These are phyloP conservation scores for Coenobita brevimanus DNA, from an alignment of 1,140 invertebrate species.

Conservation along the genomic window DNA sequence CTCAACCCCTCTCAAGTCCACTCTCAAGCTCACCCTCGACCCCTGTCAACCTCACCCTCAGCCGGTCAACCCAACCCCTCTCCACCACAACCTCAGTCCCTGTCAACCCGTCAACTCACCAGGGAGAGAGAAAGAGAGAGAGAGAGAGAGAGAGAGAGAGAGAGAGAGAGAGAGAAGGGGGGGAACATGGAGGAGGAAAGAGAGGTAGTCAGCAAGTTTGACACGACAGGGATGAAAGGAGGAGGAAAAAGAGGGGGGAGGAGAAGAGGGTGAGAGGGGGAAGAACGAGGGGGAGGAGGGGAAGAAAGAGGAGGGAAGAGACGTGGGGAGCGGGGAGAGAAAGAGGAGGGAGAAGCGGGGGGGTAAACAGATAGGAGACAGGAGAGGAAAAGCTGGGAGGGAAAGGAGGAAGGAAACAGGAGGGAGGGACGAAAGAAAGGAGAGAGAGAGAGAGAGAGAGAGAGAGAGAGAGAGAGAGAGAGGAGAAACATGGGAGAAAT, in stretches of 20 bases:
- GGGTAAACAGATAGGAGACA: background rate
- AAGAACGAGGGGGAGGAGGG: background rate
- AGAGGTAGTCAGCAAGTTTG: background rate
- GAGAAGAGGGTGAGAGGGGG: background rate
- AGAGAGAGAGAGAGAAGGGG: background rate
- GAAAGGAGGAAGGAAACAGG: background rate
- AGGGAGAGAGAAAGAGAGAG: background rate
- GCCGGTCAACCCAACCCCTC: too few relatives aligned
- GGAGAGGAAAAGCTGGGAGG: background rate
- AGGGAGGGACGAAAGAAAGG: background rate
- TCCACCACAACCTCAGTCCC: too few relatives aligned
- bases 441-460: background rate
- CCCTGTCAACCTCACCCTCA: too few relatives aligned
- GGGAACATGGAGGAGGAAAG: background rate
- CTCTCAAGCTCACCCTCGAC: too few relatives aligned
- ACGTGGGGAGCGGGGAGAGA: background rate
- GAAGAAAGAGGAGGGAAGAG: background rate
- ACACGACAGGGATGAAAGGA: too few relatives aligned
- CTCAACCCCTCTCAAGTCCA: too few relatives aligned
- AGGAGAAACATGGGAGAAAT: background rate
- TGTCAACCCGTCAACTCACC: too few relatives aligned
- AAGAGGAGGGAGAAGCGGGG: background rate
- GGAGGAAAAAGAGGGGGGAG: background rate
- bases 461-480: background rate
- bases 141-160: background rate